A percentile compares a stretch with the other conserved stretches of the same genome.
phyloP scores from a whole-genome alignment of 1,140 invertebrate genomes.

The Drosophila nigromelanica region DNA sequence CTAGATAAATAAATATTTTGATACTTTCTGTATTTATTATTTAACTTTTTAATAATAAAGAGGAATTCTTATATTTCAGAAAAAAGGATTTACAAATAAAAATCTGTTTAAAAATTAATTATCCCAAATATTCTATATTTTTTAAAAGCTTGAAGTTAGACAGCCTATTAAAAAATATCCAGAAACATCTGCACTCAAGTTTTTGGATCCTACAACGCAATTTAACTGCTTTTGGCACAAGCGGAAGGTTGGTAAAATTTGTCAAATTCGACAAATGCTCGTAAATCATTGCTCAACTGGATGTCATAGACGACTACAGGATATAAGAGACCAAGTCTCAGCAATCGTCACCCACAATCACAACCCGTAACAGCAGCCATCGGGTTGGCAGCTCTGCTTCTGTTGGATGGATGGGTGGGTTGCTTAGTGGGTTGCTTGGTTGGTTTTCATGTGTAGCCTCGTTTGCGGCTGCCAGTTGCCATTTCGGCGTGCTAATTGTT shows the following conservation, averaged over 20 bases:
- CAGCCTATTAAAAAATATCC: no score
- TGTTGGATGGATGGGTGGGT: background rate
- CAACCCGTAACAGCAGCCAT: constrained; percentile 6
- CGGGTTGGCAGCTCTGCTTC: background rate
- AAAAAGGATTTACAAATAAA: no score
- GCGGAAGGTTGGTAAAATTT: constrained; percentile 55
- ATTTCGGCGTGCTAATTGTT: constrained; percentile 75
- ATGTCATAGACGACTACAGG: constrained; percentile 1
- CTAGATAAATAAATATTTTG: no score
- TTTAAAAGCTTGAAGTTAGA: no score
- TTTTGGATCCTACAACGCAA: background rate
- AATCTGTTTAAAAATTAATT: background rate
- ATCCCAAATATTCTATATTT: background rate
- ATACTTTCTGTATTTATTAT: no score
- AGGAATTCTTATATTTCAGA: no score
- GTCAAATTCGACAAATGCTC: constrained; percentile 75
- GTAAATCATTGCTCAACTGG: constrained; percentile 63
- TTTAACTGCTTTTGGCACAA: constrained; percentile 11
- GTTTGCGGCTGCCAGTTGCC: constrained; percentile 55
- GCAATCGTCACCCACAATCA: constrained; percentile 14
- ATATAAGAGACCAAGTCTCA: constrained; percentile 1
- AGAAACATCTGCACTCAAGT: background rate
- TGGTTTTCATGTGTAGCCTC: constrained; percentile 21
- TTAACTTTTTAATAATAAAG: no score
- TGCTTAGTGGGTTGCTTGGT: background rate